These are phyloP conservation scores for Heterodera filipjevi DNA, from an alignment of 2,888 invertebrate genomes.

Conservation along the genomic window DNA sequence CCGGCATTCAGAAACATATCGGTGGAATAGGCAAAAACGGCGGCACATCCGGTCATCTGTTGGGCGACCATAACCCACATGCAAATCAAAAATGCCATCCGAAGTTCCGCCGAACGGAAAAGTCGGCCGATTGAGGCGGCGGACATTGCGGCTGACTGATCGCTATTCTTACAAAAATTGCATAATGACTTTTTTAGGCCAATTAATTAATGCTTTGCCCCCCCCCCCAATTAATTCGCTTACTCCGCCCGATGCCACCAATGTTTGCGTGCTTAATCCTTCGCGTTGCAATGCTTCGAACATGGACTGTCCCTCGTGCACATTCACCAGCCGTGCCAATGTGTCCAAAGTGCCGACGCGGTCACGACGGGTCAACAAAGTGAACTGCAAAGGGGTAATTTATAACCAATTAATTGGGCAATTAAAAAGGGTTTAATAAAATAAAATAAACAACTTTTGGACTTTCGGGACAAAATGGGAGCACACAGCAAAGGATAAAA, in stretches of 20 bases:
- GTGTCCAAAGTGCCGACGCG: constrained; percentile 43
- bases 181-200: neutral
- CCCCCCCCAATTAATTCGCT: neutral
- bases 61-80: constrained; percentile 66
- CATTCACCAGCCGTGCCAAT: constrained; percentile 48
- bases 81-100: constrained; percentile 55
- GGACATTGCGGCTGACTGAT: neutral
- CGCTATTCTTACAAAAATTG: neutral
- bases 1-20: constrained; percentile 66
- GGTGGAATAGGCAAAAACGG: constrained; percentile 69
- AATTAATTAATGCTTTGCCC: neutral
- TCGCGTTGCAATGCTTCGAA: constrained; percentile 54
- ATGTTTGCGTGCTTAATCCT: constrained; percentile 20
- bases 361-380: constrained; percentile 42
- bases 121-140: constrained; percentile 42
- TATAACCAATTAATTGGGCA: neutral
- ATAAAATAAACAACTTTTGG: constrained; percentile 44
- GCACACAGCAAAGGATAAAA: constrained; percentile 50
- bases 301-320: constrained; percentile 50
- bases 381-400: constrained; percentile 32
- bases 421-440: neutral
- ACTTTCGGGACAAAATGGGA: constrained; percentile 64
- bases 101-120: constrained; percentile 54
- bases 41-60: constrained; percentile 67
- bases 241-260: neutral